Percentiles rank a stretch among this genome's conserved stretches.
These are phyloP conservation scores for Brachionichthys hirsutus DNA, from an alignment of 2,113 vertebrate genomes.

Conservation along the genomic window DNA sequence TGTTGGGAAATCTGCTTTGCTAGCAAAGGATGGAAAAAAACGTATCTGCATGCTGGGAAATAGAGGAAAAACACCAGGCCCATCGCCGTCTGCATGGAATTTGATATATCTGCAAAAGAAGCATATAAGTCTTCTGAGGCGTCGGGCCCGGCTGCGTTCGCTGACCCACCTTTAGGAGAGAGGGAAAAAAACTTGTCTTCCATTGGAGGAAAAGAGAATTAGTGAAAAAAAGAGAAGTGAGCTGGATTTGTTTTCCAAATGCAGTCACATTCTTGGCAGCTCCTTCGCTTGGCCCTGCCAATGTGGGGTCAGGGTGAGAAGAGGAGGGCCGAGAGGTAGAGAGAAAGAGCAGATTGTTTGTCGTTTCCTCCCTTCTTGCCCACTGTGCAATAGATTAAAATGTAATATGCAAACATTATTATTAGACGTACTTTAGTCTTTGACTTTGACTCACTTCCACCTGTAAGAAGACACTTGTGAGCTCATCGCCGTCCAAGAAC, in stretches of 20 bases:
- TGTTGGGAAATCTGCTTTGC: neutral
- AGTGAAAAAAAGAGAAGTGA: conserved; percentile 29
- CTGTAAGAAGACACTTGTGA: neutral
- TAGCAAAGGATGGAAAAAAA: neutral
- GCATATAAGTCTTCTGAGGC: neutral
- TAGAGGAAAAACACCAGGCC: neutral
- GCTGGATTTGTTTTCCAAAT: conserved; percentile 70
- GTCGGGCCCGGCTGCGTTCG: neutral
- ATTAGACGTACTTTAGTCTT: conserved; percentile 40
- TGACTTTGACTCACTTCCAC: conserved; percentile 6
- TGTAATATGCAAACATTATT: conserved; percentile 39
- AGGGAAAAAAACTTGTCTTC: neutral
- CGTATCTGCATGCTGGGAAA: too few relatives aligned
- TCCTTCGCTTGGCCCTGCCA: conserved; percentile 61
- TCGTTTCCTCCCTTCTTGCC: neutral
- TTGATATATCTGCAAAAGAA: neutral
- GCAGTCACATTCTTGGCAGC: conserved; percentile 74
- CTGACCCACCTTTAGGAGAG: conserved; percentile 42
- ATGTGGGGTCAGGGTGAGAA: conserved; percentile 57
- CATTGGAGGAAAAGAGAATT: conserved; percentile 17
- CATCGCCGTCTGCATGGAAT: neutral
- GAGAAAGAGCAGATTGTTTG: conserved; percentile 45
- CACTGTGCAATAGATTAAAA: conserved; percentile 18
- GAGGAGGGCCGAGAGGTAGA: conserved; percentile 43
- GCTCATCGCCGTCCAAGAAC: neutral